Evolutionary conservation across 2,797 vertebrate species (phyloP), one percentile per base, ranked within the genome.

Genomic region (Bradypus variegatus): DNA sequence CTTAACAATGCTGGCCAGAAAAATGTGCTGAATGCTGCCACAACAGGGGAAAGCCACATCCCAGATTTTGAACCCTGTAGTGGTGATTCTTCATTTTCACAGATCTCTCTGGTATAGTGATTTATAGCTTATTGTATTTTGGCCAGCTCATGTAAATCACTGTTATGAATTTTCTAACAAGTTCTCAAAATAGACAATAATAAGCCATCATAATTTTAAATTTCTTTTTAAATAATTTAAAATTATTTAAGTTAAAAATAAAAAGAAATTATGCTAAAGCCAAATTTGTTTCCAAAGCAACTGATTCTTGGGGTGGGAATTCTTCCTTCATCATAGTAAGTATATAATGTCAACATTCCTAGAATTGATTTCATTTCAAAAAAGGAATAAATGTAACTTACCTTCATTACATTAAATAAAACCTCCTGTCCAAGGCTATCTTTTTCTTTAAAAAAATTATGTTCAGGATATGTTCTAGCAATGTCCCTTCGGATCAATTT

Each of bases 321-420:
- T 87, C 41, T 91, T 58, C n/a, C 27, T 92, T 91, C 3, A 77
- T 36, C 55, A 50, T 90, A 13, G 31, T 41, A 91, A 91, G 69
- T 55, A 2, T 67, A 6, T 83, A 55, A 88, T 83, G 88, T 93
- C 76, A 84, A 70, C 7, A 8, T 93, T 69, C 33, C 84, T 36
- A 81, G 53, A 93, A 87, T 81, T 88, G 8, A 92, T 29, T 94
- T 93, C 60, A 87, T 83, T 90, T 75, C 25, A 18, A 72, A 94
- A 91, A 92, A 50, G 65, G 31, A 91, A 90, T 85, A 93, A 94
- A 92, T 3, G 79, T 38, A 93, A 96, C 97, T 95, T 96, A 99
- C 99, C 98, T 99, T 99, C 99, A 99, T 99, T 94, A 99, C 99
- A 45, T 99, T 99, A 97, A 99, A 99, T 95, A 99, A 98, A 96